phyloP scores from a whole-genome alignment of 35 echinoderm and acorn worm genomes.

The Amphiura filiformis region DNA sequence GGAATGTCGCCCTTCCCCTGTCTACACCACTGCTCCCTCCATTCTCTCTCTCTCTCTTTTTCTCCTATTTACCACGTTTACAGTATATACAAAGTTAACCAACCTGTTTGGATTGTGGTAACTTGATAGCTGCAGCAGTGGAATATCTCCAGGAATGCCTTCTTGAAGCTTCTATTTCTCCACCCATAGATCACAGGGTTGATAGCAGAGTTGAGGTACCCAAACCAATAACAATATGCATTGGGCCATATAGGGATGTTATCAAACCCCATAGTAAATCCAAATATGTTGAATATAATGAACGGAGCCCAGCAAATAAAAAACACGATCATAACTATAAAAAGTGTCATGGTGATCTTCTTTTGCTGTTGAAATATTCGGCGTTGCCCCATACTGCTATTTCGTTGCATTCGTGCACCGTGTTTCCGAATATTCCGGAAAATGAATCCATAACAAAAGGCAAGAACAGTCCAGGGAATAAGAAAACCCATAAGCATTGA shows the following conservation, averaged over 20 bases:
- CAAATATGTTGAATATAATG: conserved; percentile 67
- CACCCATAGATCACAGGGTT: conserved; percentile 95
- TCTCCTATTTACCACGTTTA: too few species aligned
- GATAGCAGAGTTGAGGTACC: conserved; percentile 80
- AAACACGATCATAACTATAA: conserved; percentile 73
- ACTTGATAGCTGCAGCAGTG: background rate
- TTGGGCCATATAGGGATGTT: conserved; percentile 77
- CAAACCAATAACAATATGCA: conserved; percentile 77
- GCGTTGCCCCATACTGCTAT: conserved; percentile 47
- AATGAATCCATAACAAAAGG: conserved; percentile 70
- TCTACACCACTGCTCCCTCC: too few species aligned
- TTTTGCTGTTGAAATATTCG: conserved; percentile 75
- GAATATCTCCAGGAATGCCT: conserved; percentile 58
- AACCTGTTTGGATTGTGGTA: too few species aligned
- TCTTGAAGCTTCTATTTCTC: conserved; percentile 63
- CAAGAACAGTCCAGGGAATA: conserved; percentile 52
- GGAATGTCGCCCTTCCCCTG: too few species aligned
- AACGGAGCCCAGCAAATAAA: conserved; percentile 88
- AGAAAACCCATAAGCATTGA: conserved; percentile 42
- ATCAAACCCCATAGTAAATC: conserved; percentile 43
- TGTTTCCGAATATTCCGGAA: conserved; percentile 65
- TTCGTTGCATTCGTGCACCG: conserved; percentile 46
- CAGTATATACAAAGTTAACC: too few species aligned
- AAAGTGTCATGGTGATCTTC: conserved; percentile 78
- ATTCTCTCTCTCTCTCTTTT: too few species aligned